Evolutionary conservation across 2,113 vertebrate species (phyloP).

Genomic region (Phalacrocorax brasilianus): DNA sequence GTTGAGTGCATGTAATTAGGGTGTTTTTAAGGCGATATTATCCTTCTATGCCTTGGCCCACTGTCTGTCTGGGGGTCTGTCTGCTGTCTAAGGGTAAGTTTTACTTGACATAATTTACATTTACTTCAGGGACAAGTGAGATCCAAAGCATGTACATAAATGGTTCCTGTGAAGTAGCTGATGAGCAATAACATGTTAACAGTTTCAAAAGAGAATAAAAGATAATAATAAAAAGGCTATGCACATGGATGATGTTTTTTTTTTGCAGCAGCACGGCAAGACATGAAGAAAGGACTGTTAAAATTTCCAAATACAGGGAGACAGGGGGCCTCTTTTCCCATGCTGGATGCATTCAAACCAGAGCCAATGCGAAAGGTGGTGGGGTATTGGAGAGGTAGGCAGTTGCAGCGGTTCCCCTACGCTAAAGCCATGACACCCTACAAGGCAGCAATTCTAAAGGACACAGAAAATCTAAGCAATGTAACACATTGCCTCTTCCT

Average conservation of each 20-base stretch:
- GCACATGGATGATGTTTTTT: background rate
- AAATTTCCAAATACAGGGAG: background rate
- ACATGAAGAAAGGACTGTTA: background rate
- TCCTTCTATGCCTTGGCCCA: background rate
- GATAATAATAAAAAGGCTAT: background rate
- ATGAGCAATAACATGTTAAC: background rate
- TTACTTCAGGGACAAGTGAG: background rate
- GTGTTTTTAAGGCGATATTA: background rate
- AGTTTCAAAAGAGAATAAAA: background rate
- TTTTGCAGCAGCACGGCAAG: background rate
- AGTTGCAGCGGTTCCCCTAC: background rate
- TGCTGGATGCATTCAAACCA: background rate
- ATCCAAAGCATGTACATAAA: background rate
- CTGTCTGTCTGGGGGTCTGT: conserved; percentile 7
- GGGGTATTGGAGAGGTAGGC: background rate
- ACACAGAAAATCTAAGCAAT: background rate
- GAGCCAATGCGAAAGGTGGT: background rate
- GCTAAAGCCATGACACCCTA: background rate
- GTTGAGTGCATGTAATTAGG: conserved; percentile 2
- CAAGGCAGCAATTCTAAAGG: background rate
- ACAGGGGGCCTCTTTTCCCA: background rate
- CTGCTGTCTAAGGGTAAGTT: background rate
- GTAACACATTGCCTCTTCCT: background rate
- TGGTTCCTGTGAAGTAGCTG: background rate
- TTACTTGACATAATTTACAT: background rate